phyloP scores from a whole-genome alignment of 2,888 invertebrate species.

The Plebejus argus region DNA sequence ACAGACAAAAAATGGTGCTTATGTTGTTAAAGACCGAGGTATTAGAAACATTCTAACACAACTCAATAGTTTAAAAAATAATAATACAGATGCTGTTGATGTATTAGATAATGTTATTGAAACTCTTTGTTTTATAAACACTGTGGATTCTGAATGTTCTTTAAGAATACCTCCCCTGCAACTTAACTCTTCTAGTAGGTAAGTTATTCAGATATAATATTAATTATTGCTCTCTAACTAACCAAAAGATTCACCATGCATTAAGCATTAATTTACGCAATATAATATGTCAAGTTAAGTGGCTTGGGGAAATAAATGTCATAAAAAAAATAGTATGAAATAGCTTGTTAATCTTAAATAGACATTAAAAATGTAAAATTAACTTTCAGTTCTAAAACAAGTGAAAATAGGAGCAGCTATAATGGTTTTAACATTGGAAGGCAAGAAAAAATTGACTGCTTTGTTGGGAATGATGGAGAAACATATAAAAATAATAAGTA shows the following conservation, averaged over 20 bases:
- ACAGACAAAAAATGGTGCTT: constrained; percentile 77
- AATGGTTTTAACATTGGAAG: constrained; percentile 2
- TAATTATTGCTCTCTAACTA: too few species aligned
- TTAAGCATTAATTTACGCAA: too few species aligned
- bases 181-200: constrained; percentile 71
- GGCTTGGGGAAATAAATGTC: too few species aligned
- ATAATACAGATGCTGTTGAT: constrained; percentile 64
- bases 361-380: not conserved
- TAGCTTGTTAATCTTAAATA: too few species aligned
- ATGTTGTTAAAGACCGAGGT: constrained; percentile 75
- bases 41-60: constrained; percentile 61
- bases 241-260: too few species aligned
- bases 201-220: constrained; percentile 35
- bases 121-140: constrained; percentile 64
- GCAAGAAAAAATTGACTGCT: not conserved
- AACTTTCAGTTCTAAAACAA: constrained; percentile 17
- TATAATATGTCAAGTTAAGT: too few species aligned
- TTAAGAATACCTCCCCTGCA: constrained; percentile 59
- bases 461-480: not conserved
- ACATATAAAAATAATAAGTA: not conserved
- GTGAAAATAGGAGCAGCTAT: not conserved
- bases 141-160: constrained; percentile 65
- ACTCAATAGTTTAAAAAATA: constrained; percentile 62
- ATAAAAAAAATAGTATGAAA: too few species aligned
- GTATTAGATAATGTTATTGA: constrained; percentile 70